Conservation (phyloP, 2,888 invertebrate species). For the Stratiomys singularior region DNA sequence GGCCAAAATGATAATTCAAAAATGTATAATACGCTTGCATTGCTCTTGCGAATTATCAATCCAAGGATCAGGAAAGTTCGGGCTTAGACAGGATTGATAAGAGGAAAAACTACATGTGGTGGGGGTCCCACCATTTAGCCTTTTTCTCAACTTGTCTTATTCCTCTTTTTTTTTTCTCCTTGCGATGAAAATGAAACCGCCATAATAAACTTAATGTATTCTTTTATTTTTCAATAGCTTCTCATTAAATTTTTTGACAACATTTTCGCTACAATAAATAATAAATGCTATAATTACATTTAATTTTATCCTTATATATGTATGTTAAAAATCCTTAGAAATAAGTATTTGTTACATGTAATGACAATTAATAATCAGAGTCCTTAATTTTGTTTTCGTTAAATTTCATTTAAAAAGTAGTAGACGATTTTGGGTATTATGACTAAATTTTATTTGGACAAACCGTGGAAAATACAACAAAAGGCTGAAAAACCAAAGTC, state of each 20-base stretch:
- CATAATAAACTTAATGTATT: not conserved
- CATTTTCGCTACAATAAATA: slow-evolving; percentile 46
- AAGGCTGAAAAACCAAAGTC: not conserved
- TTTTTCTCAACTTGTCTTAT: too few species aligned
- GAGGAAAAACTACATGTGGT: too few species aligned
- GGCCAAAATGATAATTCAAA: too few species aligned
- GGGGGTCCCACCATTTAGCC: too few species aligned
- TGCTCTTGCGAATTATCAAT: too few species aligned
- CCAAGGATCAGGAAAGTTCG: too few species aligned
- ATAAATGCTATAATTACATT: slow-evolving; percentile 38
- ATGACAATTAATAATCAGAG: slow-evolving; percentile 20
- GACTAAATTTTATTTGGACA: not conserved
- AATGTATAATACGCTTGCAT: too few species aligned
- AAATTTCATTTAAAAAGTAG: not conserved
- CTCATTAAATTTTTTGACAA: slow-evolving; percentile 43
- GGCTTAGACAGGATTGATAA: too few species aligned
- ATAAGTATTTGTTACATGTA: slow-evolving; percentile 16
- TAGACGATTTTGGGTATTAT: not conserved
- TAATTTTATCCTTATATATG: slow-evolving; percentile 29
- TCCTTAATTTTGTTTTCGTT: not conserved
- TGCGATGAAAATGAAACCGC: not conserved
- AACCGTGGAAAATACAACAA: not conserved
- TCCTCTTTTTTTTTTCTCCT: too few species aligned
- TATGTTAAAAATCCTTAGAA: slow-evolving; percentile 44
- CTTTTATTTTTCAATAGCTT: slow-evolving; percentile 38